A percentile compares a stretch with the other conserved stretches of the same genome.
These are phyloP conservation scores for Tupaia chinensis DNA, from an alignment of 2,113 vertebrate genomes.

Conservation along the genomic window DNA sequence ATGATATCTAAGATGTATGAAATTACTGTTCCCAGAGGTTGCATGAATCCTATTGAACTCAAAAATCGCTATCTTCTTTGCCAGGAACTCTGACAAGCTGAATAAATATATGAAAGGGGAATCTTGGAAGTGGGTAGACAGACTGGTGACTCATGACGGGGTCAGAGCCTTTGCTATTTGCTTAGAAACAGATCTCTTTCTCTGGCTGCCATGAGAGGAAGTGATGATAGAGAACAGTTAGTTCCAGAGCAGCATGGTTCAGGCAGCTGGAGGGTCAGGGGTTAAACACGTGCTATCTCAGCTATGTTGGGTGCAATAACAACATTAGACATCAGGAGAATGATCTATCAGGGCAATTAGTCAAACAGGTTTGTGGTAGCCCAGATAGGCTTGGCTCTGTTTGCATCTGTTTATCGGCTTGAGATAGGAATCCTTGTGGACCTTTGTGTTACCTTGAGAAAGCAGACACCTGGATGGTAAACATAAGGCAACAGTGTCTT, in stretches of 20 bases:
- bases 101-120: conserved; percentile 76
- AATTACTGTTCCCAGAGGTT: conserved; percentile 51
- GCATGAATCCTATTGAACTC: conserved; percentile 58
- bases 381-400: conserved; percentile 79
- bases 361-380: conserved; percentile 80
- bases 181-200: conserved; percentile 81
- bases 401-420: conserved; percentile 82
- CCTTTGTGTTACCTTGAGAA: conserved; percentile 83
- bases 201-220: conserved; percentile 64
- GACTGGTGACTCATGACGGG: conserved; percentile 78
- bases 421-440: conserved; percentile 84
- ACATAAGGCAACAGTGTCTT: conserved; percentile 73
- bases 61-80: conserved; percentile 67
- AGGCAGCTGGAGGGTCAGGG: conserved; percentile 84
- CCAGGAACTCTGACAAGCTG: conserved; percentile 79
- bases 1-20: conserved; percentile 44
- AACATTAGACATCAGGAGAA: conserved; percentile 73
- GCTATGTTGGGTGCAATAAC: conserved; percentile 78
- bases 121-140: conserved; percentile 74
- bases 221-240: conserved; percentile 75
- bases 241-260: conserved; percentile 71
- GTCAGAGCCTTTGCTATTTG: conserved; percentile 79
- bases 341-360: conserved; percentile 79
- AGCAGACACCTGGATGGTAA: conserved; percentile 84
- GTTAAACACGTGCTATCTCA: conserved; percentile 82